Evolutionary conservation across 1,140 invertebrate species (phyloP).

Genomic region (Calliopsis andreniformis): DNA sequence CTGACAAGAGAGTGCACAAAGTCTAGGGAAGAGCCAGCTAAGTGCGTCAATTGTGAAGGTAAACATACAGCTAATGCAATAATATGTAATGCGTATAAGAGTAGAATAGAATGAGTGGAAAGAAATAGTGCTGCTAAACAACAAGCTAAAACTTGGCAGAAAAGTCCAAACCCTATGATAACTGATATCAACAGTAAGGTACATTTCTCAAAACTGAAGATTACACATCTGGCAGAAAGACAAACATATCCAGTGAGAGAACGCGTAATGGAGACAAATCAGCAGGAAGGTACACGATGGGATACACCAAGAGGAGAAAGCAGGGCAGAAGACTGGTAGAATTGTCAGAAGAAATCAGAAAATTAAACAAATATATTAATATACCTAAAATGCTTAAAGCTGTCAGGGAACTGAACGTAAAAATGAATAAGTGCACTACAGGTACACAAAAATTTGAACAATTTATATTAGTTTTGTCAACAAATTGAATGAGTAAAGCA

Average conservation of each 20-base stretch:
- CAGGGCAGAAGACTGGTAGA: background rate
- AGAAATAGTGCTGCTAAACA: background rate
- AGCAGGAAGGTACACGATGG: background rate
- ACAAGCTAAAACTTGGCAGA: background rate
- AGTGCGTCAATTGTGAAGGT: conserved; percentile 69
- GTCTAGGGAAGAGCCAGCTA: conserved; percentile 47
- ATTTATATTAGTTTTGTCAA: too few relatives aligned
- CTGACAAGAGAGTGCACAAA: conserved; percentile 67
- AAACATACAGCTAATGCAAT: conserved; percentile 66
- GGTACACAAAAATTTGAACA: background rate
- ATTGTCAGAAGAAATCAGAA: background rate
- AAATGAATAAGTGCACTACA: background rate
- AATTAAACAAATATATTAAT: background rate
- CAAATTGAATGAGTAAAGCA: conserved; percentile 24
- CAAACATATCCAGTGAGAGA: background rate
- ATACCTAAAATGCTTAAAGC: background rate
- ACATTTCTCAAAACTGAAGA: background rate
- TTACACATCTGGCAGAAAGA: background rate
- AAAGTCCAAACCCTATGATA: background rate
- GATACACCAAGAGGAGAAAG: background rate
- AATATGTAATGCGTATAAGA: conserved; percentile 43
- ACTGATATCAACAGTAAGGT: background rate
- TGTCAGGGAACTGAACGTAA: background rate
- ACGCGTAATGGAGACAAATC: background rate
- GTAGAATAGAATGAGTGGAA: conserved; percentile 12